Base-by-base conservation (phyloP, 2,888 invertebrate species). In the Mycalesis mineus region DNA sequence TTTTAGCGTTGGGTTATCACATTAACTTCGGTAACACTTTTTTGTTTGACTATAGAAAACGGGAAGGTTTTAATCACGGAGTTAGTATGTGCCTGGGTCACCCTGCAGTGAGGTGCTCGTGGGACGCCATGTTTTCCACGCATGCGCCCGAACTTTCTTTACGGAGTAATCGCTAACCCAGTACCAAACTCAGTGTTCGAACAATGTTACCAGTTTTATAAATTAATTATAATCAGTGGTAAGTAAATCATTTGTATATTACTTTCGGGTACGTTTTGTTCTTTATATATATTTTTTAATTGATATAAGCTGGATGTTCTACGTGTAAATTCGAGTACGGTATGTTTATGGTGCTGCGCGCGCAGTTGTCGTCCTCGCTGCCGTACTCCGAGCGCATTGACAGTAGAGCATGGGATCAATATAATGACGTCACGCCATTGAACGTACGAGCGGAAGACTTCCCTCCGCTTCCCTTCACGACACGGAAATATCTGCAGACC, bases 391-490 rank as follows among this genome's bases (percentile, higher is more conserved):
- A 68, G 74, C 73, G 69, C 77, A 78, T 68, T 78, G 78, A 78
- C 78, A 75, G 75, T 63, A 63, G 62, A 50, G 59, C 59, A 45
- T 53, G 59, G 63, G 78, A 85, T 88, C 88, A 72, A 88, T 88
- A 83, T 62, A 41, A 71, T 88, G 88, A 88, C 88, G 88, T 88
- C 88, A 88, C 75, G 62, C 71, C 83, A 84, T 84, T 87, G 78
- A 85, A 75, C 67, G 68, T 67, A 65, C 61, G 62, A 72, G 68
- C 65, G 65, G 66, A 68, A 70, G 64, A 64, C 49, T 66, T 68
- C 65, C 72, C 68, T 78, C 68, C 70, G 72, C 64, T 67, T 64
- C 66, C 64, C 67, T 75, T 73, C 70, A 66, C 57, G 64, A 65
- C 64, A 67, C 68, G 67, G 67, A 70, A 72, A 72, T 71, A 72